Conservation (phyloP, 2,797 vertebrate genomes). For the Argya squamiceps region DNA sequence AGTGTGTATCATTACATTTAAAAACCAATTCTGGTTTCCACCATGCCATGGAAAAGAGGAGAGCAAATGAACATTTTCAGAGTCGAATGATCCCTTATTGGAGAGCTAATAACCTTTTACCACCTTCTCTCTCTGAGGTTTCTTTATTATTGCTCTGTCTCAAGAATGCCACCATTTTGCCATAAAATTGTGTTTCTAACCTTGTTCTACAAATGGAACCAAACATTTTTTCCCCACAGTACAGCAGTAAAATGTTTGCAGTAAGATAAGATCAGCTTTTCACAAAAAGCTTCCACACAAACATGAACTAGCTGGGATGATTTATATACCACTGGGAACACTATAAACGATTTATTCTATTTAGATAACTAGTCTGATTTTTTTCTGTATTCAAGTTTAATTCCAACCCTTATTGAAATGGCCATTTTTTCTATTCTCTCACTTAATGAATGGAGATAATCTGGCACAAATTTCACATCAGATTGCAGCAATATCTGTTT, state of each 20-base stretch:
- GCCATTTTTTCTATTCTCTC: background rate
- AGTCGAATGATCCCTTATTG: background rate
- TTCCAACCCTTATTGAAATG: background rate
- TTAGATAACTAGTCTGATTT: background rate
- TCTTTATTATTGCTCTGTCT: background rate
- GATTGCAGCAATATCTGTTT: background rate
- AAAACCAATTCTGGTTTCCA: background rate
- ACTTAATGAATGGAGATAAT: background rate
- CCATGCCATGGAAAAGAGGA: background rate
- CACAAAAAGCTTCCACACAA: background rate
- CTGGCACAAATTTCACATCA: background rate
- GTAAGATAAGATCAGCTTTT: background rate
- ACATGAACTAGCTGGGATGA: background rate
- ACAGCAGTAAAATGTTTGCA: background rate
- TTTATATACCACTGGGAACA: background rate
- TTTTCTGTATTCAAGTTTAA: background rate
- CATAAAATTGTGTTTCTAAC: background rate
- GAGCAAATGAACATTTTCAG: background rate
- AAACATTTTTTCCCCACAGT: background rate
- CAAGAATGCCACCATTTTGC: background rate
- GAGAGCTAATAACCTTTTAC: background rate
- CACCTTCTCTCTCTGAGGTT: background rate
- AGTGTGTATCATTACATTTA: background rate
- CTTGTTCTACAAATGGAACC: background rate
- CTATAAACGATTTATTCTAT: background rate